These are phyloP conservation scores for Ornithorhynchus anatinus DNA, from an alignment of 2,113 vertebrate genomes.

Conservation along the genomic window DNA sequence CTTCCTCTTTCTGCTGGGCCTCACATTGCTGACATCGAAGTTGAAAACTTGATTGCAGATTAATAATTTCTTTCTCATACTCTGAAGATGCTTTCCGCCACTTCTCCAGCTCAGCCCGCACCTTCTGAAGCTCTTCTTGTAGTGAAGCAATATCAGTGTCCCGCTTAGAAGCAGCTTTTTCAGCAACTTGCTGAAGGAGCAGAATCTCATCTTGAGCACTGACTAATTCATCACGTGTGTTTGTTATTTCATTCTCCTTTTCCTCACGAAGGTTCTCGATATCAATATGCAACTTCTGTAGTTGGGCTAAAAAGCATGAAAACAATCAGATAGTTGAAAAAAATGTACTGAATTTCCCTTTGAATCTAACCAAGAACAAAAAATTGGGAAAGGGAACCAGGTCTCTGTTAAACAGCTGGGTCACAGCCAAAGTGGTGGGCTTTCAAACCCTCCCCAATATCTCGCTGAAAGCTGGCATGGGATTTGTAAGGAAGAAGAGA, in stretches of 20 bases:
- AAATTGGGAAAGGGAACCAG: no score
- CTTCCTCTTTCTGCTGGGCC: constrained; percentile 77
- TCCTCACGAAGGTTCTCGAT: constrained; percentile 90
- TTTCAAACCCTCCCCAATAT: no score
- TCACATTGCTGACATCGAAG: constrained; percentile 79
- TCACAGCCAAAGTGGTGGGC: no score
- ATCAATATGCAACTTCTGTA: constrained; percentile 85
- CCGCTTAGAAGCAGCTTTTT: constrained; percentile 80
- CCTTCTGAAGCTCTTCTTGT: constrained; percentile 81
- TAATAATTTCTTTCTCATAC: constrained; percentile 86
- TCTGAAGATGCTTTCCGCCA: constrained; percentile 84
- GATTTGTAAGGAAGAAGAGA: no score
- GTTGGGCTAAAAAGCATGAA: constrained; percentile 68
- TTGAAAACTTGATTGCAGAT: constrained; percentile 84
- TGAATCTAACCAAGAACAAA: no score
- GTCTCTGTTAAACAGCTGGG: no score
- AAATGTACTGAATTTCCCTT: no score
- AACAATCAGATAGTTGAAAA: no score
- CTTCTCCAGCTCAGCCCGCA: constrained; percentile 84
- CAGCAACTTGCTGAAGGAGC: constrained; percentile 85
- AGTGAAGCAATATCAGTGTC: constrained; percentile 85
- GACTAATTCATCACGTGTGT: constrained; percentile 84
- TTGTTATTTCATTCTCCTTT: constrained; percentile 87
- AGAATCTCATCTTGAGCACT: constrained; percentile 91
- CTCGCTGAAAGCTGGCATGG: no score